These are phyloP conservation scores for Tinea semifulvella DNA, from an alignment of 2,888 invertebrate species.

Conservation along the genomic window DNA sequence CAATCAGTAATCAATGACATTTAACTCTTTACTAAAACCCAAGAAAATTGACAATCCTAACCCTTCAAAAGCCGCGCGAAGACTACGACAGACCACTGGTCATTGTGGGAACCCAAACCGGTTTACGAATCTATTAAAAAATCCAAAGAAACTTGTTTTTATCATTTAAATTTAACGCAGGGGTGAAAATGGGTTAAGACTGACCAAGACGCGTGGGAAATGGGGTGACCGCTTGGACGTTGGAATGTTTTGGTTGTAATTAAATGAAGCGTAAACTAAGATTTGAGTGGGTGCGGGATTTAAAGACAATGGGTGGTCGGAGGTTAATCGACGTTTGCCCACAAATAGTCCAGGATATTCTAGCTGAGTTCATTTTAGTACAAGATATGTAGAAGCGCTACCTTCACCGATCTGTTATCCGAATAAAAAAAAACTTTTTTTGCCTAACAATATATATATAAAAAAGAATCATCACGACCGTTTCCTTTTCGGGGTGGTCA, in stretches of 20 bases:
- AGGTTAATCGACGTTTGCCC: too few relatives aligned
- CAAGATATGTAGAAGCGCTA: too few relatives aligned
- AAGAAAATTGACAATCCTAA: too few relatives aligned
- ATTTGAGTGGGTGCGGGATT: conserved; percentile 9
- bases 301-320: not conserved
- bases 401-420: too few relatives aligned
- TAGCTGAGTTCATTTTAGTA: too few relatives aligned
- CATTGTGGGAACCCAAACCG: conserved; percentile 36
- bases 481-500: too few relatives aligned
- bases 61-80: conserved; percentile 23
- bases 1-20: too few relatives aligned
- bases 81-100: conserved; percentile 26
- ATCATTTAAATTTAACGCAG: conserved; percentile 25
- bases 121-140: conserved; percentile 26
- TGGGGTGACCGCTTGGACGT: conserved; percentile 5
- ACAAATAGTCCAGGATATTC: too few relatives aligned
- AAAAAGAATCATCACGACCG: too few relatives aligned
- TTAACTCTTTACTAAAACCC: too few relatives aligned
- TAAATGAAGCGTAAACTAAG: conserved; percentile 2
- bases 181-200: conserved; percentile 23
- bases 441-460: too few relatives aligned
- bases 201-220: conserved; percentile 12
- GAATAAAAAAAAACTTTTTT: too few relatives aligned
- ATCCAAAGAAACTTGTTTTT: conserved; percentile 28
- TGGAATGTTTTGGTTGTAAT: conserved; percentile 8